Evolutionary conservation across 2,797 vertebrate genomes (phyloP), one percentile per base, ranked within the genome.

Genomic region (Streptopelia turtur): DNA sequence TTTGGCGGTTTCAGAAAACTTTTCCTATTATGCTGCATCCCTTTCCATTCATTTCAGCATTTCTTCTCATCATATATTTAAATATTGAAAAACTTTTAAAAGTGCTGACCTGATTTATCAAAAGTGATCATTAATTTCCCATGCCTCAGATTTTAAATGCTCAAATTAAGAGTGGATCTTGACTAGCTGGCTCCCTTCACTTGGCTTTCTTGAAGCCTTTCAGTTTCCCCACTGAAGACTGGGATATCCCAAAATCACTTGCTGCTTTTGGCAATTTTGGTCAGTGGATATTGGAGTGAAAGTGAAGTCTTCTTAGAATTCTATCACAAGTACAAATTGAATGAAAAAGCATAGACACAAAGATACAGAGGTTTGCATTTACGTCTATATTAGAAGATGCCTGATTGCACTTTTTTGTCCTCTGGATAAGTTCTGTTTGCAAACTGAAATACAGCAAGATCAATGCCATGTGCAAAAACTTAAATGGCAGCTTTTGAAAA

Each of bases 401-500:
- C 56, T 7, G 10, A 53, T 59, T 39, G 52, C 4, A 13, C 27
- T 37, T 33, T 17, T 33, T 61, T 11, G 3, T 3, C 12, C 5
- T 31, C 25, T 39, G 21, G 31, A 69, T 43, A 88, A 86, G 43
- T 87, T 85, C 56, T 95, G 1, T 57, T 63, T 82, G 56, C 45
- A 90, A 78, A 61, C 70, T 80, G 78, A 90, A 90, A 85, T 68
- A 77, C 60, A 78, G 37, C 53, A 93, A 82, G 45, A 93, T 83
- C 88, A 85, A 83, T 75, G 71, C 70, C 49, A 86, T 39, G 20
- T 85, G 75, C 52, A 90, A 88, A 87, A 93, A 71, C 75, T 84
- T 78, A 74, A 87, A 92, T 37, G 80, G 53, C 74, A 95, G 74
- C 57, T 89, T n/a, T 94, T 83, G 61, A 95, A 93, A 94, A 94